Conservation (phyloP, 2,113 vertebrate species). For the Alligator mississippiensis region DNA sequence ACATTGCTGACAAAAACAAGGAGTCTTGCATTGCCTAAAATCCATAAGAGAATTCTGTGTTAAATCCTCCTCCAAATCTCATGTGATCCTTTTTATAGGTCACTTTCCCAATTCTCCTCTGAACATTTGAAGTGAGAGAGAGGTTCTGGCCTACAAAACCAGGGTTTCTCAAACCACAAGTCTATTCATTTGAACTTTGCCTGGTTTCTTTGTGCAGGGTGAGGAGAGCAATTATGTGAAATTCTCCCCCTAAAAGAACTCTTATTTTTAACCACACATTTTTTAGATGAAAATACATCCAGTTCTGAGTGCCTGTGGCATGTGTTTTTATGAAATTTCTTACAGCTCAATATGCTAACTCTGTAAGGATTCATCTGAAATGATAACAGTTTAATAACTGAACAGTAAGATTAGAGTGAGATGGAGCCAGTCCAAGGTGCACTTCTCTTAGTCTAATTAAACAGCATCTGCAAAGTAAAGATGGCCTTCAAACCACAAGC, state of each 20-base stretch:
- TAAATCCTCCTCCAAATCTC: neutral
- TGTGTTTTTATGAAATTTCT: neutral
- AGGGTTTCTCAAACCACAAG: neutral
- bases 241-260: neutral
- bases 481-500: neutral
- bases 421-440: neutral
- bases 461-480: neutral
- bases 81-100: neutral
- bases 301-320: neutral
- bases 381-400: neutral
- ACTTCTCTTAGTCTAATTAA: neutral
- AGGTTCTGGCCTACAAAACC: neutral
- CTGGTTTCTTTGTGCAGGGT: neutral
- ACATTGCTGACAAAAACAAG: neutral
- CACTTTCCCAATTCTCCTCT: neutral
- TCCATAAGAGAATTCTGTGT: neutral
- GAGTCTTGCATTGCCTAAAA: no score
- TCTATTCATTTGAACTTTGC: neutral
- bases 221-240: neutral
- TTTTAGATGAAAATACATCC: neutral
- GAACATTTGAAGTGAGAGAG: neutral
- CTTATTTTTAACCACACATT: neutral
- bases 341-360: neutral
- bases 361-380: neutral
- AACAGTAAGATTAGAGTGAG: neutral